Evolutionary conservation across 1,140 invertebrate species (phyloP), one percentile per base, ranked within the genome.

Genomic region (Archivesica marissinica): DNA sequence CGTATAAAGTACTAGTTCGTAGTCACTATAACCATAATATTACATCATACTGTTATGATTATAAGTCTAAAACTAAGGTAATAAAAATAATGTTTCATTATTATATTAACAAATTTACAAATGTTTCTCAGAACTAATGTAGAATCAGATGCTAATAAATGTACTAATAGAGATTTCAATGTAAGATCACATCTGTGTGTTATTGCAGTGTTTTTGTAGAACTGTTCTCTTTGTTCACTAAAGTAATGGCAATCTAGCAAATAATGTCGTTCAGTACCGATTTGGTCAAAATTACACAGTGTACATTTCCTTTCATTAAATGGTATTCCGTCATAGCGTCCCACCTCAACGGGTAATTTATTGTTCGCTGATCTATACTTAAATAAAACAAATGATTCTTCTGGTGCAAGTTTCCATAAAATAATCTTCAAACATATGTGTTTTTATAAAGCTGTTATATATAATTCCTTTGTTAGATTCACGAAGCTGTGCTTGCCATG

Each of bases 361-460:
- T 76, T 47, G 23, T 76, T 76, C 0, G 74, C 47, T 2, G 74
- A 54, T 28, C 75, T 33, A 35, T 61, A 61, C 28, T 47, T 78
- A n/a, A 78, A 61, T 54, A 54, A n/a, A 3, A 23, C 41, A 20
- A 30, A 11, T 17, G 4, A 54, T 11, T 52, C 25, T 54, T 17
- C n/a, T 54, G n/a, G 6, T 28, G 23, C 11, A 2, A 13, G 20
- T 17, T 15, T 17, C 11, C 7, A 11, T 78, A 28, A 78, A 35
- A 11, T 61, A 39, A 41, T 59, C 41, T 78, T 78, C 56, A 39
- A 39, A 41, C 23, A 39, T n/a, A 39, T 25, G 17, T 13, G 59
- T 38, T 20, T 59, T 9, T 61, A 61, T 78, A 35, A 78, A 78
- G 41, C 52, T 78, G 17, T 17, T 59, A 28, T 78, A 59, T 20